Base-by-base conservation (phyloP, 2,113 vertebrate genomes). In the Neodon shergylaensis region DNA sequence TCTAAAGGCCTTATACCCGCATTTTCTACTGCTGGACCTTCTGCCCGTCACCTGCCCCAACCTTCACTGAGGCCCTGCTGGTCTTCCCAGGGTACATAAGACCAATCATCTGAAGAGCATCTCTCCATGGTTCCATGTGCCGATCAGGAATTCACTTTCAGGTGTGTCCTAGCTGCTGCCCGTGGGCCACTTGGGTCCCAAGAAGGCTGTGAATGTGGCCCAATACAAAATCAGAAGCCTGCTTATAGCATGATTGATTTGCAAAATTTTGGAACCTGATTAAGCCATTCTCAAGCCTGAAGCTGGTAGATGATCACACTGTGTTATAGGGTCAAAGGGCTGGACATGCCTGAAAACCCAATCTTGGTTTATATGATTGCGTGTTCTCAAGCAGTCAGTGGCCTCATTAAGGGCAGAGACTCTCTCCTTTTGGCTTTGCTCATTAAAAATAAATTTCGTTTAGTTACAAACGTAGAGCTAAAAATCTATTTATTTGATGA, bases 321-420 rank as follows among this genome's bases (percentile, higher is more conserved):
- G 28, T 87, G 7, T 70, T 52, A 70, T 13, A 39, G 47, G 3
- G 4, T 54, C 85, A 87, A 87, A 70, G 28, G 78, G 10, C 70
- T 52, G 33, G 31, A 70, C 84, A n/a, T 19, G 4, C 0, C 22
- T 1, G 54, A 52, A 17, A 22, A 73, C 11, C 90, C 82, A 26
- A 61, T 11, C 36, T 88, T 61, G 24, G 24, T 74, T 88, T 77
- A 16, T 70, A 11, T 36, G 70, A 79, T 88, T 74, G 54, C 7
- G 0, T 94, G 73, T 88, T 89, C 79, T 95, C 66, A 97, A 91
- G 79, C 33, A 63, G 33, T 42, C 21, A 88, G 22, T n/a, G 44
- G 72, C 14, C 22, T 66, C 33, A 58, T 74, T 11, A 84, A 95
- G 47, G 52, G 2, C 13, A 88, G 49, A 87, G 7, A 74, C 10